Base-by-base conservation (phyloP, 2,888 invertebrate genomes). In the Dynastes grantii region DNA sequence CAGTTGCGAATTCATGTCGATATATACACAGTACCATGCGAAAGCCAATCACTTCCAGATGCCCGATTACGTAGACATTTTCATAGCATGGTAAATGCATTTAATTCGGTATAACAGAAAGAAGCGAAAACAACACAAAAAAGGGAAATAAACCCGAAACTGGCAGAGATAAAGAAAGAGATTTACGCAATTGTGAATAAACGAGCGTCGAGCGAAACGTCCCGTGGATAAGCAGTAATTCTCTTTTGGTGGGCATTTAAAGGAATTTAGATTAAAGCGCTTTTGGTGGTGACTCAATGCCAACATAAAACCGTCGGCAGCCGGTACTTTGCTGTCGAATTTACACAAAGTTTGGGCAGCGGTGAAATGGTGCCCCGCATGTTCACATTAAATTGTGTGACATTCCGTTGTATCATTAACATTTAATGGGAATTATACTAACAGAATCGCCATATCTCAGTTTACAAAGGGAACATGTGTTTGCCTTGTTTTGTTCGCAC, bases 391-490 rank as follows among this genome's bases (percentile, higher is more conserved):
- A 88, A 86, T 87, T 87, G 87, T 87, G 87, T 86, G 86, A 87
- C 87, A 87, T 87, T 87, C 87, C 86, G 84, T 86, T 84, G 88
- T 86, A 87, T 86, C 87, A 88, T 88, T 88, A 88, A 88, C 88
- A 88, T 88, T 88, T 88, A 88, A 88, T 88, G 87, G 86, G 87
- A 88, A 86, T 88, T 87, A 87, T 88, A 85, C 84, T 83, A 82
- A 83, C 81, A 81, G 83, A 80, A 79, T 82, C 82, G 85, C 84
- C 85, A 85, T 87, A 87, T 87, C 84, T 87, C 83, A 85, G 83
- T 80, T 81, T 82, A 88, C 88, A 88, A 88, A 88, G 85, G 86
- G 85, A 87, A 88, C 88, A 88, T 86, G 85, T 88, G 88, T 88
- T 87, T 84, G 85, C 85, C 84, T 85, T 86, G 87, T 87, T 85